These are phyloP conservation scores for Malurus leucopterus DNA, from an alignment of 2,797 vertebrate species.

Conservation along the genomic window DNA sequence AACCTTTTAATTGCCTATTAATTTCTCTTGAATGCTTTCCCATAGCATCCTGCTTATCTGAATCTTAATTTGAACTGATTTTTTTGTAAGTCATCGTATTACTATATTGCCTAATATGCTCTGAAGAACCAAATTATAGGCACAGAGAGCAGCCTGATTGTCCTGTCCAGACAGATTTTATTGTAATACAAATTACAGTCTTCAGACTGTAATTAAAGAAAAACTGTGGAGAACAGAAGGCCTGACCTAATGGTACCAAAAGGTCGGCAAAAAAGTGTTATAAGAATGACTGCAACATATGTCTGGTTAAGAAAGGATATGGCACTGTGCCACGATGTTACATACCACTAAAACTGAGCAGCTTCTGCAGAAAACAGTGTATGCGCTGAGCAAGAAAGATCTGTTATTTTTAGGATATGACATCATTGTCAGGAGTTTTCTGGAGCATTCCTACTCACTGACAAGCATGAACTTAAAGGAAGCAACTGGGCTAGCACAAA, in stretches of 20 bases:
- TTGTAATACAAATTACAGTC: not conserved
- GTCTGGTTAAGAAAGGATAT: not conserved
- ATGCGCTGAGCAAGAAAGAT: not conserved
- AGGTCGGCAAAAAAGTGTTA: not conserved
- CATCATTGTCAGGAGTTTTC: slow-evolving; percentile 27
- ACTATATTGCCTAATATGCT: not conserved
- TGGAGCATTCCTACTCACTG: slow-evolving; percentile 26
- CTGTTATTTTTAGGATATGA: slow-evolving; percentile 32
- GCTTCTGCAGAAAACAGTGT: not conserved
- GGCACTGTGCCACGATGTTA: not conserved
- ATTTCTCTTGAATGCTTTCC: not conserved
- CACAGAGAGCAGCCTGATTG: not conserved
- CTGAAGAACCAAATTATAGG: not conserved
- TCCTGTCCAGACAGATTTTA: not conserved
- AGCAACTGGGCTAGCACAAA: not conserved
- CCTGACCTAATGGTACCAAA: not conserved
- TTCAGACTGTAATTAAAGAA: not conserved
- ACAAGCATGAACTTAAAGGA: slow-evolving; percentile 13
- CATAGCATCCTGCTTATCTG: not conserved
- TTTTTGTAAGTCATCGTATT: not conserved
- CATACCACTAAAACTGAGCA: not conserved
- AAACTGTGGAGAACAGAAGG: not conserved
- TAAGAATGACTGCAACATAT: not conserved
- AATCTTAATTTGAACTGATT: not conserved
- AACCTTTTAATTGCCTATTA: not conserved